A percentile compares a stretch with the other conserved stretches of the same genome.
Conservation (phyloP, 1,140 invertebrate species). For the Bombus waltoni region DNA sequence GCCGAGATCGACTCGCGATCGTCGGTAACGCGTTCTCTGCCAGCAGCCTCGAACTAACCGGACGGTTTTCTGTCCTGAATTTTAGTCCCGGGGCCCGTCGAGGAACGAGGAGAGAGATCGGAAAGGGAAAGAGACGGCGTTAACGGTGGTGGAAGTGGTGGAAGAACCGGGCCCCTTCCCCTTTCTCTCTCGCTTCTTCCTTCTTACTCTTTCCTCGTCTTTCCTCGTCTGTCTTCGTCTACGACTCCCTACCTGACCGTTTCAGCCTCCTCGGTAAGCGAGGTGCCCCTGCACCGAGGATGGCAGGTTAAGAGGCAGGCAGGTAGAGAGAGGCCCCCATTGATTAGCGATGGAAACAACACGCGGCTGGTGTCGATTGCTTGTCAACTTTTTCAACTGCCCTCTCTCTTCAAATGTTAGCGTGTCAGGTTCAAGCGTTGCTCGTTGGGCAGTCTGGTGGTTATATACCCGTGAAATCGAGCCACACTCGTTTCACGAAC, state of each 20-base stretch:
- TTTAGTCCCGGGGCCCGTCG: conserved; percentile 58
- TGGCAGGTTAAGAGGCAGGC: conserved; percentile 45
- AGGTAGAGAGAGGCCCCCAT: conserved; percentile 41
- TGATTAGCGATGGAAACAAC: conserved; percentile 49
- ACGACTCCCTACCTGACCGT: conserved; percentile 6
- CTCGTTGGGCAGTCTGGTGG: conserved; percentile 1
- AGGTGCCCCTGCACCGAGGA: neutral
- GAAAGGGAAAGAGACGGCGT: neutral
- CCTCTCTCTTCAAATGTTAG: conserved; percentile 6
- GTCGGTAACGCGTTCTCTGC: conserved; percentile 52
- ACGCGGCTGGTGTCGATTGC: conserved; percentile 6
- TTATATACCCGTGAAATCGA: conserved; percentile 20
- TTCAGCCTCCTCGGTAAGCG: conserved; percentile 43
- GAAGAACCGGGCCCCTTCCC: conserved; percentile 29
- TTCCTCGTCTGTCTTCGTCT: neutral
- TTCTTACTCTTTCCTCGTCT: neutral
- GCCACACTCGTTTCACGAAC: neutral
- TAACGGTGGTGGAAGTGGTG: neutral
- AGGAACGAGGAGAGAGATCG: neutral
- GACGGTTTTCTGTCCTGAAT: conserved; percentile 76
- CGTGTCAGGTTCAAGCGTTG: conserved; percentile 22
- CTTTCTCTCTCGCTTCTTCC: conserved; percentile 16
- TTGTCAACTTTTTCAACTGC: conserved; percentile 16
- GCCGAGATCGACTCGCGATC: conserved; percentile 53
- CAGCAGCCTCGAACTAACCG: conserved; percentile 62